phyloP scores from a whole-genome alignment of 2,113 vertebrate genomes.

The Lucifuga dentata region DNA sequence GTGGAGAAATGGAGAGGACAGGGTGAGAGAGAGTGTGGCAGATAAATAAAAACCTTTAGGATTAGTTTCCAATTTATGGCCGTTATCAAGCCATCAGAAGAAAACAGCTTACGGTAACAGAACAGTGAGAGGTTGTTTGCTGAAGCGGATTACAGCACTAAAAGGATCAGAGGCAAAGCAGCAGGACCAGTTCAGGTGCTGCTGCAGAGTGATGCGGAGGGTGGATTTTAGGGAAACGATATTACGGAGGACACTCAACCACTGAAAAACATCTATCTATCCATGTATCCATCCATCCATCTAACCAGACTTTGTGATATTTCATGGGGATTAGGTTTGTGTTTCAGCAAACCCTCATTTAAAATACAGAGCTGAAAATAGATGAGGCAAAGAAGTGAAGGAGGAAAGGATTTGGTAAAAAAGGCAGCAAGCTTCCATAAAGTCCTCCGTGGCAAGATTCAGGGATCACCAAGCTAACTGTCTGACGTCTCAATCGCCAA shows the following conservation, averaged over 20 bases:
- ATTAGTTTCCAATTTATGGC: slow-evolving; percentile 73
- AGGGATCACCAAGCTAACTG: too few relatives aligned
- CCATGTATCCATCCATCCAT: neutral
- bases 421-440: too few relatives aligned
- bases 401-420: too few relatives aligned
- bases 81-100: slow-evolving; percentile 67
- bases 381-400: too few relatives aligned
- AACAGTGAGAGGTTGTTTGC: slow-evolving; percentile 70
- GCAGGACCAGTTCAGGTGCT: slow-evolving; percentile 46
- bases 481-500: too few relatives aligned
- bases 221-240: slow-evolving; percentile 27
- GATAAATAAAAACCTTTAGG: slow-evolving; percentile 64
- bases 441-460: too few relatives aligned
- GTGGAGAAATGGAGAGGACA: neutral
- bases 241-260: slow-evolving; percentile 14
- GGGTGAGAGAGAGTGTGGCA: slow-evolving; percentile 6
- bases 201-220: slow-evolving; percentile 34
- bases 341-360: too few relatives aligned
- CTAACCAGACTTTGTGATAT: too few relatives aligned
- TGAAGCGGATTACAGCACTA: slow-evolving; percentile 69
- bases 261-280: slow-evolving; percentile 22
- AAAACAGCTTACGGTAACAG: slow-evolving; percentile 55
- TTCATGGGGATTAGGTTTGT: too few relatives aligned
- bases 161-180: slow-evolving; percentile 69
- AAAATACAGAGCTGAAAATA: too few relatives aligned